Evolutionary conservation across 1,140 invertebrate genomes (phyloP).

Genomic region (Dermatophagoides farinae): DNA sequence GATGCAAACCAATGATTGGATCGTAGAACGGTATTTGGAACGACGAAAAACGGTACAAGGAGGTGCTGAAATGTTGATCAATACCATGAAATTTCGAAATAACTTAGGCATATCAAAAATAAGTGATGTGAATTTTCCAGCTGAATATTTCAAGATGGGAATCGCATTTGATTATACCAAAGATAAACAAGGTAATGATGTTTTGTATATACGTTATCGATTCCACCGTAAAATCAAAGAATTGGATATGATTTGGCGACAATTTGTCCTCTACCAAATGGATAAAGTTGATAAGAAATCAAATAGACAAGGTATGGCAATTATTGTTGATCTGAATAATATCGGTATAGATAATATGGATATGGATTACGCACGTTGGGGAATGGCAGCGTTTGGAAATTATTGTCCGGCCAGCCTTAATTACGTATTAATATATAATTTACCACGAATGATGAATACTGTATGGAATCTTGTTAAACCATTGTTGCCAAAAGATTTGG

Average conservation of each 20-base stretch:
- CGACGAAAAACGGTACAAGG: conserved; percentile 5
- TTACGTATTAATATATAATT: conserved; percentile 15
- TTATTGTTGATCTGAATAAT: conserved; percentile 13
- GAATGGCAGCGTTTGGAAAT: conserved; percentile 10
- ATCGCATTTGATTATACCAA: conserved; percentile 10
- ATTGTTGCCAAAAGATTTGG: conserved; percentile 13
- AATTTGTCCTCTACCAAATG: conserved; percentile 3
- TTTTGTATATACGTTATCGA: conserved; percentile 15
- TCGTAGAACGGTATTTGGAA: conserved; percentile 13
- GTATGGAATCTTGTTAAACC: conserved; percentile 13
- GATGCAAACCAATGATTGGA: conserved; percentile 17
- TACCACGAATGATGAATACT: conserved; percentile 16
- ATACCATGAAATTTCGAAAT: conserved; percentile 5
- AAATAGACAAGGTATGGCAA: conserved; percentile 10
- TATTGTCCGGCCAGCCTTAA: conserved; percentile 15
- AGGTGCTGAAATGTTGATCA: conserved; percentile 25
- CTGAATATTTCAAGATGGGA: conserved; percentile 12
- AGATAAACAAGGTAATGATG: conserved; percentile 11
- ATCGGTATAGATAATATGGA: conserved; percentile 13
- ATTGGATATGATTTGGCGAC: conserved; percentile 1
- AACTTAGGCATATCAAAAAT: background rate
- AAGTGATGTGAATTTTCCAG: conserved; percentile 13
- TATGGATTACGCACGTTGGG: conserved; percentile 14
- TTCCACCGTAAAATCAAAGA: conserved; percentile 9
- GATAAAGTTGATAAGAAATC: conserved; percentile 6